Conservation (phyloP, 2,113 vertebrate species). For the Sardina pilchardus region DNA sequence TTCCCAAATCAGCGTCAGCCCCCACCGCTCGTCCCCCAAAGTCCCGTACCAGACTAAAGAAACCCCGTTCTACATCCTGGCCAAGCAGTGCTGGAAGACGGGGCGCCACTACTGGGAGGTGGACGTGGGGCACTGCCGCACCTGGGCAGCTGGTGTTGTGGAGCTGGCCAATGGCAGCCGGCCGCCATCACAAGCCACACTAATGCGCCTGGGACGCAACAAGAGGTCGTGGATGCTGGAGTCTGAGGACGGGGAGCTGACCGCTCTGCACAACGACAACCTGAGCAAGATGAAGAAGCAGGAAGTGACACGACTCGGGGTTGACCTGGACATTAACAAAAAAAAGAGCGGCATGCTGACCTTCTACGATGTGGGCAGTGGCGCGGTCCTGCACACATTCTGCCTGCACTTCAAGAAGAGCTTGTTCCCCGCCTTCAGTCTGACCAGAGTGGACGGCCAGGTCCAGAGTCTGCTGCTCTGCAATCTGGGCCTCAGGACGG, state of each 20-base stretch:
- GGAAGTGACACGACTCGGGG: constrained; percentile 30
- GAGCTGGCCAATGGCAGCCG: background rate
- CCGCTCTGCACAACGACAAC: constrained; percentile 29
- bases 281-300: background rate
- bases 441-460: background rate
- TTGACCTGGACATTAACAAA: constrained; percentile 36
- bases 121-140: constrained; percentile 23
- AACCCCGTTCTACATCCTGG: constrained; percentile 11
- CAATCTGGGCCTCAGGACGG: background rate
- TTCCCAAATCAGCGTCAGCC: constrained; percentile 40
- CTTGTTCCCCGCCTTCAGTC: constrained; percentile 30
- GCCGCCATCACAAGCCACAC: background rate
- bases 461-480: constrained; percentile 15
- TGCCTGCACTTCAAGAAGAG: background rate
- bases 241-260: constrained; percentile 22
- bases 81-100: constrained; percentile 33
- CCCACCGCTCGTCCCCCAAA: background rate
- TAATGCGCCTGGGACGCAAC: background rate
- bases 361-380: constrained; percentile 33
- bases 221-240: constrained; percentile 34
- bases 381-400: constrained; percentile 22
- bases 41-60: background rate
- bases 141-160: constrained; percentile 41
- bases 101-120: constrained; percentile 51
- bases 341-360: constrained; percentile 28